Evolutionary conservation across 2,888 invertebrate genomes (phyloP).

Genomic region (Agriopis leucophaearia): DNA sequence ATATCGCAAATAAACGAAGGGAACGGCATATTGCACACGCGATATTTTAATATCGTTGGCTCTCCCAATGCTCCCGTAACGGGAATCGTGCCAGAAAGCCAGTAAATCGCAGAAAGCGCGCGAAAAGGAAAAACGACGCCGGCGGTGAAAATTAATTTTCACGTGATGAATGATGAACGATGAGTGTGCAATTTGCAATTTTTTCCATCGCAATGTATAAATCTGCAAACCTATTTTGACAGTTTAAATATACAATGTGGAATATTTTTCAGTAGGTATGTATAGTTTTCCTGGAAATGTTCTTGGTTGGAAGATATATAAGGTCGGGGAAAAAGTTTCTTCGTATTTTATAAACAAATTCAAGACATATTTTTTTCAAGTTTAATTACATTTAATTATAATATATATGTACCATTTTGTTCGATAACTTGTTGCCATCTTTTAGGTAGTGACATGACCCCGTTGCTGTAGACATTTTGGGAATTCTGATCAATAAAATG

Average conservation of each 20-base stretch:
- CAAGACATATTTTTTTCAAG: too few relatives aligned
- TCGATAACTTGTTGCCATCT: too few relatives aligned
- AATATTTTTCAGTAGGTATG: not conserved
- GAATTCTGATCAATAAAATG: too few relatives aligned
- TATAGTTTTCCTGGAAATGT: not conserved
- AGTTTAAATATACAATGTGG: slow-evolving; percentile 31
- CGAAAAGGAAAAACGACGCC: slow-evolving; percentile 64
- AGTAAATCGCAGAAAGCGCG: slow-evolving; percentile 39
- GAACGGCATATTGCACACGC: slow-evolving; percentile 45
- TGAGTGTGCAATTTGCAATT: slow-evolving; percentile 79
- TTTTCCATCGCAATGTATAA: slow-evolving; percentile 53
- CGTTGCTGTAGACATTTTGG: too few relatives aligned
- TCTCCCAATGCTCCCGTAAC: slow-evolving; percentile 58
- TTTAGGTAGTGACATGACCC: too few relatives aligned
- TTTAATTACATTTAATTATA: too few relatives aligned
- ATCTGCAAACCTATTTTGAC: slow-evolving; percentile 50
- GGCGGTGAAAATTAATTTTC: slow-evolving; percentile 78
- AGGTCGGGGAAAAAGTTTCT: too few relatives aligned
- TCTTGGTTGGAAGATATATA: not conserved
- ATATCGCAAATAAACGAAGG: slow-evolving; percentile 41
- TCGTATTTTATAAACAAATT: too few relatives aligned
- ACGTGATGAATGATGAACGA: slow-evolving; percentile 83
- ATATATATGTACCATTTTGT: too few relatives aligned
- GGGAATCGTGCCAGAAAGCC: slow-evolving; percentile 7
- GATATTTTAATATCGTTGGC: slow-evolving; percentile 66